These are phyloP conservation scores for Strigops habroptila DNA, from an alignment of 2,113 vertebrate genomes.

Conservation along the genomic window DNA sequence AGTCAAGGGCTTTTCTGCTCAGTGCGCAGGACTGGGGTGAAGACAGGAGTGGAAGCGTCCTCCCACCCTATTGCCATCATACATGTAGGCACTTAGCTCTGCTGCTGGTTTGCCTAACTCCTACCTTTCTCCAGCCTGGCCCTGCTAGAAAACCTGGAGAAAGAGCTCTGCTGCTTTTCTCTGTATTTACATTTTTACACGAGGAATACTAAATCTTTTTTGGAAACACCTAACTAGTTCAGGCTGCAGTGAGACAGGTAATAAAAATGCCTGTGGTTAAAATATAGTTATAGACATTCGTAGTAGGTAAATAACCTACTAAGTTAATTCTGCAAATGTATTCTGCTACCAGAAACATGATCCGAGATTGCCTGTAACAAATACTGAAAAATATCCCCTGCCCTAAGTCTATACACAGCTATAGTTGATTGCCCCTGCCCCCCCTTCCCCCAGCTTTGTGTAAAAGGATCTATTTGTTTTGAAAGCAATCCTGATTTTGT, in stretches of 20 bases:
- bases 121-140: not conserved
- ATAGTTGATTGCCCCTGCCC: not conserved
- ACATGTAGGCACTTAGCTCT: not conserved
- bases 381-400: constrained; percentile 45
- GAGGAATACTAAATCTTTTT: constrained; percentile 52
- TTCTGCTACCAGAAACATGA: constrained; percentile 8
- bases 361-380: constrained; percentile 48
- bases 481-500: constrained; percentile 2
- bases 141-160: not conserved
- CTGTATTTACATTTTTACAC: constrained; percentile 31
- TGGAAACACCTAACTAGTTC: constrained; percentile 18
- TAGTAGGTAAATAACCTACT: constrained; percentile 27
- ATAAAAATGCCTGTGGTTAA: constrained; percentile 53
- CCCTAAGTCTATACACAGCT: not conserved
- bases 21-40: not conserved
- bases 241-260: constrained; percentile 32
- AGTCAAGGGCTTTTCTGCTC: not conserved
- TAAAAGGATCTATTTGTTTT: not conserved
- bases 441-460: not conserved
- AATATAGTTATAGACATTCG: constrained; percentile 37
- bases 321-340: not conserved
- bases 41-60: not conserved
- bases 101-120: not conserved
- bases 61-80: not conserved
- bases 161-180: constrained; percentile 9